Evolutionary conservation across 2,113 vertebrate species (phyloP), one percentile per base, ranked within the genome.

Genomic region (Micromys minutus): DNA sequence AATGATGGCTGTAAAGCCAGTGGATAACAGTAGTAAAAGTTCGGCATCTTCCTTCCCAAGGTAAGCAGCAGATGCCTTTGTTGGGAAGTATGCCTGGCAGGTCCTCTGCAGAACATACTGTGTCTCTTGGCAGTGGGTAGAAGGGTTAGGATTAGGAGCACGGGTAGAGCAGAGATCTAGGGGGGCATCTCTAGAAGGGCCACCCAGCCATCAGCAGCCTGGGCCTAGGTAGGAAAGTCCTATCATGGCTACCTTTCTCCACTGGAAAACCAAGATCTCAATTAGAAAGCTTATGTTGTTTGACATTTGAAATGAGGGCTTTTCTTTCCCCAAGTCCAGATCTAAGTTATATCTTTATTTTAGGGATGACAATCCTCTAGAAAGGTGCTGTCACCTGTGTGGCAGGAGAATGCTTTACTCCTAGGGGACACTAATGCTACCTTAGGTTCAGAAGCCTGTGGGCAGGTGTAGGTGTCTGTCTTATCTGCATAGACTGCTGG

Each of bases 31-130:
- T 71, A 36, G 50, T 90, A 88, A 91, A 87, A 87, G 69, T 84
- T 55, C 92, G 91, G 65, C 67, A 36, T 96, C 75, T 87, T 89
- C 67, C 63, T 92, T 69, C 75, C 59, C 26, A 87, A 94, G 87
- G 55, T 86, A 57, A 93, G 74, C 24, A 21, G 92, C 59, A 24
- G 83, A 84, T 61, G 57, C 76, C 87, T 89, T 87, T 69, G 76
- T 74, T 47, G 55, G 92, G 85, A 95, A 79, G 80, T 8, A 17
- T 0, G 63, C 57, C 15, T 2, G 59, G 75, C 0, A 19, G 75
- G 47, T 47, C 1, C 11, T 34, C 42, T 90, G 71, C 16, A 5
- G 91, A 87, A 84, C 39, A 81, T 84, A 50, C 42, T 76, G 34
- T 11, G 42, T 39, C 61, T 15, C 55, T 87, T 59, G 11, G 13